phyloP scores from a whole-genome alignment of 2,888 invertebrate genomes.

The Stenchaetothrips biformis region DNA sequence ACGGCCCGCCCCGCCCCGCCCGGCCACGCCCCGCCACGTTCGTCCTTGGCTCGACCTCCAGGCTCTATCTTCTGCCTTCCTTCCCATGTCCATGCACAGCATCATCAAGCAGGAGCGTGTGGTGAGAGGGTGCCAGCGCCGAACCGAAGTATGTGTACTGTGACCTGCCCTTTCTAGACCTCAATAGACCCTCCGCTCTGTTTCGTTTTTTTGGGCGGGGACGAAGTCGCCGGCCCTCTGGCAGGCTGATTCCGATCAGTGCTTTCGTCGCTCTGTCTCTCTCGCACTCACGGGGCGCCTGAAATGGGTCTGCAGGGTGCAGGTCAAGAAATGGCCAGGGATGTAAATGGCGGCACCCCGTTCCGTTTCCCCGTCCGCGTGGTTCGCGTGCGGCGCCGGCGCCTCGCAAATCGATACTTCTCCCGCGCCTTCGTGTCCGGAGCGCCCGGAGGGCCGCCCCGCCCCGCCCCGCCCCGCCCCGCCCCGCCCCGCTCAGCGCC shows the following conservation, averaged over 20 bases:
- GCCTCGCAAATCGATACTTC: not conserved
- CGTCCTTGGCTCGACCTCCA: not conserved
- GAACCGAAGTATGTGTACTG: not conserved
- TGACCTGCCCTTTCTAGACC: not conserved
- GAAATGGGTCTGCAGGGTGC: no score
- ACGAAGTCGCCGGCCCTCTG: no score
- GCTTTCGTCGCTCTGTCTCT: no score
- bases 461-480: not conserved
- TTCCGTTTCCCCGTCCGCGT: not conserved
- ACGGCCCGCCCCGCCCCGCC: not conserved
- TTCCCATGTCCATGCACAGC: not conserved
- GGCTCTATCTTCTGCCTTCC: not conserved
- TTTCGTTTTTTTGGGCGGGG: not conserved
- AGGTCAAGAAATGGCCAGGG: not conserved
- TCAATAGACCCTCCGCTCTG: not conserved
- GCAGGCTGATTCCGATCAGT: no score
- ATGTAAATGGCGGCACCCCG: not conserved
- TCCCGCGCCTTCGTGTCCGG: not conserved
- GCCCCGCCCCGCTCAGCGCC: not conserved
- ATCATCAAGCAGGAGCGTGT: not conserved
- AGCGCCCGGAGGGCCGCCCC: not conserved
- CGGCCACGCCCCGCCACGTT: not conserved
- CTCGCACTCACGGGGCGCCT: no score
- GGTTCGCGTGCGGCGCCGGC: not conserved
- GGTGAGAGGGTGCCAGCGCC: not conserved